Conservation (phyloP, 1,140 invertebrate species). For the Tenebrio molitor region DNA sequence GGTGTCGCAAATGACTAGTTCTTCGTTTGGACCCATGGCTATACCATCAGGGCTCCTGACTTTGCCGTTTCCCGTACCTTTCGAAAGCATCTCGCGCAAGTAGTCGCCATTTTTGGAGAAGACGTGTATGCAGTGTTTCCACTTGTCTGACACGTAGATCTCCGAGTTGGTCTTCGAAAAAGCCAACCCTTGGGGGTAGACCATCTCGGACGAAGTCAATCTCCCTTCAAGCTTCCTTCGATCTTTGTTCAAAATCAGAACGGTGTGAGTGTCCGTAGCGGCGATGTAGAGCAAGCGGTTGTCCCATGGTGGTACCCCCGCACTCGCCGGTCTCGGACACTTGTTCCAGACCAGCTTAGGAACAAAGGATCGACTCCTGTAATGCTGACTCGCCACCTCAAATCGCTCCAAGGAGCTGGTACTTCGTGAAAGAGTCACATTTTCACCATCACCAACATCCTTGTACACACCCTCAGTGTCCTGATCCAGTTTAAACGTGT, state of each 20-base stretch:
- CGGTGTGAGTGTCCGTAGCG: slow-evolving; percentile 55
- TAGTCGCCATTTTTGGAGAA: slow-evolving; percentile 76
- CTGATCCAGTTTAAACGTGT: slow-evolving; percentile 69
- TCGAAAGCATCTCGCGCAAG: slow-evolving; percentile 73
- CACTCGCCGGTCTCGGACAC: slow-evolving; percentile 71
- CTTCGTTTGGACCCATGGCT: slow-evolving; percentile 70
- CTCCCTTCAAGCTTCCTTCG: slow-evolving; percentile 69
- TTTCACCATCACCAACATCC: slow-evolving; percentile 68
- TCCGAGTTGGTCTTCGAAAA: slow-evolving; percentile 73
- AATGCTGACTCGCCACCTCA: slow-evolving; percentile 67
- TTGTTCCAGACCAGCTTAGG: slow-evolving; percentile 70
- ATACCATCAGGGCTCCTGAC: slow-evolving; percentile 82
- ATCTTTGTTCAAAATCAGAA: slow-evolving; percentile 67
- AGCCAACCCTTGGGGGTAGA: slow-evolving; percentile 78
- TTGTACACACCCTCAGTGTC: slow-evolving; percentile 67
- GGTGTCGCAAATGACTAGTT: slow-evolving; percentile 79
- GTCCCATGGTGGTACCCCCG: slow-evolving; percentile 72
- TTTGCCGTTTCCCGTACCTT: slow-evolving; percentile 73
- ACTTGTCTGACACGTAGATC: slow-evolving; percentile 78
- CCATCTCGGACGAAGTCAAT: slow-evolving; percentile 70
- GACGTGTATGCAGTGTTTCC: slow-evolving; percentile 83
- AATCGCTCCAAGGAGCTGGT: slow-evolving; percentile 68
- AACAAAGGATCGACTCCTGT: slow-evolving; percentile 68
- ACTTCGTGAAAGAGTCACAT: slow-evolving; percentile 61
- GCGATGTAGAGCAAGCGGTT: slow-evolving; percentile 72